A percentile compares a stretch with the other conserved stretches of the same genome.
Conservation (phyloP, 2,888 invertebrate species). For the Oscheius sp. region DNA sequence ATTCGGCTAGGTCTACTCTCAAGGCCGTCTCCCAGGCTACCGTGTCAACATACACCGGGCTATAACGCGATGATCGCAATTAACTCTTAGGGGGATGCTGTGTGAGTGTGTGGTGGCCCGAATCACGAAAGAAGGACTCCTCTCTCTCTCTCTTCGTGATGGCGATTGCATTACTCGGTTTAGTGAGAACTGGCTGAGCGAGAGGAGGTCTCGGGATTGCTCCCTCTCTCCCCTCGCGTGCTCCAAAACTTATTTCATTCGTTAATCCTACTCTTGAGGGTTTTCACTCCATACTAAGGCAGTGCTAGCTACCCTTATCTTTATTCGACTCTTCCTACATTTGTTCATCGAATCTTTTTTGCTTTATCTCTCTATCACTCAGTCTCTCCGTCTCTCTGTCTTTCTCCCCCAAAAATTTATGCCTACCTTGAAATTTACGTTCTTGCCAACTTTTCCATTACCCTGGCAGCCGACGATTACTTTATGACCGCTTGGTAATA, state of each 20-base stretch:
- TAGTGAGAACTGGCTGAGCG: no score
- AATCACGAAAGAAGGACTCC: slow-evolving; percentile 27
- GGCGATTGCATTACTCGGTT: slow-evolving; percentile 33
- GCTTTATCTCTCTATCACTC: background rate
- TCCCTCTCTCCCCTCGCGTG: background rate
- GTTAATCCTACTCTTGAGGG: background rate
- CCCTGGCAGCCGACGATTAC: no score
- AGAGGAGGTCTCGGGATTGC: background rate
- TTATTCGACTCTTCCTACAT: background rate
- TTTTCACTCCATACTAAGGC: background rate
- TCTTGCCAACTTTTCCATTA: no score
- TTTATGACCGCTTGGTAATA: no score
- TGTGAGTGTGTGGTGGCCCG: slow-evolving; percentile 3
- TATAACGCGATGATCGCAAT: slow-evolving; percentile 34
- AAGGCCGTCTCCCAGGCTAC: slow-evolving; percentile 31
- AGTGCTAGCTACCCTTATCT: background rate
- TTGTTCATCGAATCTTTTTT: background rate
- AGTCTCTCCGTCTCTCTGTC: background rate
- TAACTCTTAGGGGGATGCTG: slow-evolving; percentile 18
- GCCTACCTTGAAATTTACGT: background rate
- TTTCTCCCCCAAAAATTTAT: background rate
- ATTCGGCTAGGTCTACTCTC: slow-evolving; percentile 6
- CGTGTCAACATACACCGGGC: slow-evolving; percentile 24
- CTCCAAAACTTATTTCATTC: slow-evolving; percentile 22
- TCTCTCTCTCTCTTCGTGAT: background rate